phyloP scores from a whole-genome alignment of 1,140 invertebrate species.

The Berghia stephanieae region DNA sequence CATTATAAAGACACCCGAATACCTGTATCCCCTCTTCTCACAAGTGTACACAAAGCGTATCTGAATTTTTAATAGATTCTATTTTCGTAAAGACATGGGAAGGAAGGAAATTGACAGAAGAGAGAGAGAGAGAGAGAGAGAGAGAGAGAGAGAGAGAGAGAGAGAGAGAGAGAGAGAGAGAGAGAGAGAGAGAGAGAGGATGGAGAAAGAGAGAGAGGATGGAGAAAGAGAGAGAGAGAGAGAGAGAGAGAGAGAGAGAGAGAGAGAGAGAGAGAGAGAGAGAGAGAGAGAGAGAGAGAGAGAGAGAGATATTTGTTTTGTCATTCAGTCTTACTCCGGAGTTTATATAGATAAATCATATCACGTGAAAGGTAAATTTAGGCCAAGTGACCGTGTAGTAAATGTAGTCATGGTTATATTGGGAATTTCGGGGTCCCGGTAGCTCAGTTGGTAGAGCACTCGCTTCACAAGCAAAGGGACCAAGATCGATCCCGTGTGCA shows the following conservation, averaged over 20 bases:
- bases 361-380: neutral
- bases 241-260: slow-evolving; percentile 10
- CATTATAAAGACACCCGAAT: too few species aligned
- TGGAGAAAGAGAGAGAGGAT: neutral
- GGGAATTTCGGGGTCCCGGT: neutral
- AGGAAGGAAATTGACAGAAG: too few species aligned
- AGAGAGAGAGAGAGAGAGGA: slow-evolving; percentile 9
- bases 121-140: neutral
- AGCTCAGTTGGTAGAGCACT: too few species aligned
- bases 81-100: too few species aligned
- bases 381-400: neutral
- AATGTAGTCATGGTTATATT: neutral
- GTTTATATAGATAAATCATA: neutral
- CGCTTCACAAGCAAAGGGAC: too few species aligned
- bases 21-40: too few species aligned
- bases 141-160: neutral
- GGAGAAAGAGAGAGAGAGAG: neutral
- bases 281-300: slow-evolving; percentile 1
- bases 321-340: neutral
- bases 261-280: neutral
- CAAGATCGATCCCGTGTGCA: too few species aligned
- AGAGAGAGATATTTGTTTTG: neutral
- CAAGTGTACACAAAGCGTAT: too few species aligned
- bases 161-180: slow-evolving; percentile 17
- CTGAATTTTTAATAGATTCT: too few species aligned